These are phyloP conservation scores for Momotus momota DNA, from an alignment of 2,797 vertebrate genomes.

Conservation along the genomic window DNA sequence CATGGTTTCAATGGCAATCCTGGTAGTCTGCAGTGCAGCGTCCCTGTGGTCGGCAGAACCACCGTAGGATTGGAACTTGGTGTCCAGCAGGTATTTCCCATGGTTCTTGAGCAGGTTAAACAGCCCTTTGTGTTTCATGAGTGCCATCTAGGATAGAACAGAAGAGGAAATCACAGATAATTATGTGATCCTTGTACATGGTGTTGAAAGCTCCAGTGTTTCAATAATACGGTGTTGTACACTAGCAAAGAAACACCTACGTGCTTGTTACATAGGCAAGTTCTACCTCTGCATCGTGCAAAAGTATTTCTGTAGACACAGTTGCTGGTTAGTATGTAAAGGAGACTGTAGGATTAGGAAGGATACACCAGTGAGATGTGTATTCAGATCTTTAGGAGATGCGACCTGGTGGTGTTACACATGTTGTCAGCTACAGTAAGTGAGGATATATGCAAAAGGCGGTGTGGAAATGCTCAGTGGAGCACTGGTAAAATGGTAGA, in stretches of 20 bases:
- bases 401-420: not conserved
- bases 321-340: not conserved
- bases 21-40: constrained; percentile 77
- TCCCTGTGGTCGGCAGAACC: constrained; percentile 7
- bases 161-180: constrained; percentile 18
- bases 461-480: not conserved
- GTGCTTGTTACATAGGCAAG: fast-evolving
- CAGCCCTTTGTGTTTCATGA: constrained; percentile 86
- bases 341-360: not conserved
- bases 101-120: constrained; percentile 84
- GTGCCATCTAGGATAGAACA: constrained; percentile 81
- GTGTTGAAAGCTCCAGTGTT: not conserved
- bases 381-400: not conserved
- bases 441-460: not conserved
- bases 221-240: not conserved
- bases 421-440: not conserved
- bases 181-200: not conserved
- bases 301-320: not conserved
- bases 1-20: constrained; percentile 85
- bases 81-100: constrained; percentile 81
- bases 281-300: not conserved
- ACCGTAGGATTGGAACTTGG: constrained; percentile 81
- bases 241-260: not conserved
- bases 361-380: not conserved
- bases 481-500: not conserved